Base-by-base conservation (phyloP, 2,797 vertebrate genomes). In the Buceros bicornis region DNA sequence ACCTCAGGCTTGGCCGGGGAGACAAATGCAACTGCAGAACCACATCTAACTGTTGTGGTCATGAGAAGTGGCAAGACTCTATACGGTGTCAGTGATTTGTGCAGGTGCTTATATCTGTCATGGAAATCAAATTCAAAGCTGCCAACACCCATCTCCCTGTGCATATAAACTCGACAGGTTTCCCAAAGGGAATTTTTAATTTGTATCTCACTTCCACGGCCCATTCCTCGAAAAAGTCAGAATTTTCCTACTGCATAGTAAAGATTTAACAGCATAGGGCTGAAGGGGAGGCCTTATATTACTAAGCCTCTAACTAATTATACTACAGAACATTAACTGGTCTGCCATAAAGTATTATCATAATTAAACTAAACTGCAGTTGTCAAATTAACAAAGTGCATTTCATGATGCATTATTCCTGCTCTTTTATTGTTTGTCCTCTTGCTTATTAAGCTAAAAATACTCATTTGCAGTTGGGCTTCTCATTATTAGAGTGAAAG, bases 361-460 rank as follows among this genome's bases (percentile, higher is more conserved):
- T 88, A 96, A 97, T 97, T 96, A 97, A 64, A 11, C 91, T 92
- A 90, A 97, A 96, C 91, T 83, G 84, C 69, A 42, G 87, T 91
- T 95, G 95, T 95, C 96, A 96, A 89, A 70, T 47, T 94, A 95
- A 91, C 74, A 79, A 91, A 97, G 80, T 78, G 64, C 73, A 43
- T 91, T 64, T 89, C n/a, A 7, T 93, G 93, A 95, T 90, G 87
- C 87, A 86, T 97, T 89, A 87, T 91, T 85, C 69, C 7, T 8
- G 87, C 81, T 92, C 83, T 83, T 47, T 60, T 57, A 45, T 91
- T 94, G 95, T 97, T 97, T 95, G 89, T 95, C 87, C 73, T 87
- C 70, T 61, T 82, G 82, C 86, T 93, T 16, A n/a, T 69, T 85
- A 90, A 73, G 60, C 82, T 89, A 73, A 72, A 87, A 95, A 89